Conservation (phyloP, 2,888 invertebrate species). For the Drosophila aldrichi region DNA sequence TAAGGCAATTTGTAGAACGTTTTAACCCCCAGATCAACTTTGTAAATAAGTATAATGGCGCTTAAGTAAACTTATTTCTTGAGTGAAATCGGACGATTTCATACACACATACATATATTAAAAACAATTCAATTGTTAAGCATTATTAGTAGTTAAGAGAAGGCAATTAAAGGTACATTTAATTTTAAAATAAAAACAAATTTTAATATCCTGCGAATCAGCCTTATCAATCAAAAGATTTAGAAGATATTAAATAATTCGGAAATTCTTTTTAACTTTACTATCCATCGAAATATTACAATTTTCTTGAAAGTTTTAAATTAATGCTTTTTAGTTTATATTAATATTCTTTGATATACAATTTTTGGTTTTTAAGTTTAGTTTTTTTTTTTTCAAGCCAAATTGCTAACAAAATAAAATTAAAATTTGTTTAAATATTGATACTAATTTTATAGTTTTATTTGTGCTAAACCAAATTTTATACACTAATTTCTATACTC, state of each 20-base stretch:
- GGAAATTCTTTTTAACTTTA: background rate
- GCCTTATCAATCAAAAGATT: slow-evolving; percentile 7
- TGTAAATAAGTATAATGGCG: slow-evolving; percentile 70
- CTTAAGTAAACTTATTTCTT: slow-evolving; percentile 53
- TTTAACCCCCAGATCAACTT: slow-evolving; percentile 55
- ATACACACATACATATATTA: slow-evolving; percentile 41
- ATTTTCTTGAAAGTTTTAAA: background rate
- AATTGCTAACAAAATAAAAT: background rate
- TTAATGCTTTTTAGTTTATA: background rate
- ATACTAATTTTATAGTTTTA: background rate
- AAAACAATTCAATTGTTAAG: slow-evolving; percentile 81
- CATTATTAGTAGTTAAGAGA: slow-evolving; percentile 76
- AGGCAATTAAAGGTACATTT: slow-evolving; percentile 78
- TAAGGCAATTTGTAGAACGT: slow-evolving; percentile 65
- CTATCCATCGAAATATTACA: background rate
- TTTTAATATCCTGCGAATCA: slow-evolving; percentile 54
- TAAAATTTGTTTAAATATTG: background rate
- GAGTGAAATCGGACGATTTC: slow-evolving; percentile 33
- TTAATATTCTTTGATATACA: background rate
- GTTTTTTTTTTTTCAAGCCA: background rate
- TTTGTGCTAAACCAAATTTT: background rate
- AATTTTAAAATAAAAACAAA: slow-evolving; percentile 72
- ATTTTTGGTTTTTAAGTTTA: background rate
- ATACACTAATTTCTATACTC: background rate
- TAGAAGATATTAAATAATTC: background rate